Percentiles rank a stretch among this genome's conserved stretches.
These are phyloP conservation scores for Colossoma macropomum DNA, from an alignment of 2,113 vertebrate genomes.

Conservation along the genomic window DNA sequence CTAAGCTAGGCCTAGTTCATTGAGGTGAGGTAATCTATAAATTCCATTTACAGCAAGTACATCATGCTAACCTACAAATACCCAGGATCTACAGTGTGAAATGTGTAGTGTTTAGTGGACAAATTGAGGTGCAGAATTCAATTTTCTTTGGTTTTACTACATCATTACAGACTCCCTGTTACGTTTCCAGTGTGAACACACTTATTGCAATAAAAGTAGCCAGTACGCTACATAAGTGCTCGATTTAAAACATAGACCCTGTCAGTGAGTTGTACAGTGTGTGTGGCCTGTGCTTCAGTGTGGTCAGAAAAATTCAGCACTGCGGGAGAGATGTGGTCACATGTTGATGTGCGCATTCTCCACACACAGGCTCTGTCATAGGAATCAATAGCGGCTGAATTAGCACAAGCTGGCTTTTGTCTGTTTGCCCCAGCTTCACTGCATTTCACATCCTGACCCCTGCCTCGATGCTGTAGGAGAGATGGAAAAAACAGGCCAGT, in stretches of 20 bases:
- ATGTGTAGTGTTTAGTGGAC: too few species aligned
- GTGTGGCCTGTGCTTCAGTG: conserved; percentile 1
- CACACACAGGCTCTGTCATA: conserved; percentile 33
- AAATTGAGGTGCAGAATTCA: too few species aligned
- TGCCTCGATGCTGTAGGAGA: not conserved
- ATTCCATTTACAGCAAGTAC: too few species aligned
- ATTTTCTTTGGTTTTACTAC: too few species aligned
- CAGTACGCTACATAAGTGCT: not conserved
- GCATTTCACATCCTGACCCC: not conserved
- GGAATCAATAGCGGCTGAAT: conserved; percentile 38
- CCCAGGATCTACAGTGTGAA: too few species aligned
- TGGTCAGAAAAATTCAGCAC: conserved; percentile 36
- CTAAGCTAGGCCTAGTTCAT: too few species aligned
- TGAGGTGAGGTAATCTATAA: too few species aligned
- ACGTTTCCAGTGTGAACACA: too few species aligned
- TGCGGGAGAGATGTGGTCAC: not conserved
- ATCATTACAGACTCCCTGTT: too few species aligned
- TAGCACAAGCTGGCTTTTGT: conserved; percentile 20
- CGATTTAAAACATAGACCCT: not conserved
- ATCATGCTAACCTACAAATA: too few species aligned
- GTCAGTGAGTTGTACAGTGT: not conserved
- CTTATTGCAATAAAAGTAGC: not conserved
- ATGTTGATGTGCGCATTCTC: not conserved
- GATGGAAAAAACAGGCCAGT: not conserved
- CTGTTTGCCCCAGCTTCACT: not conserved